These are phyloP conservation scores for Nemapogon koenigi DNA, from an alignment of 2,888 invertebrate species.

Conservation along the genomic window DNA sequence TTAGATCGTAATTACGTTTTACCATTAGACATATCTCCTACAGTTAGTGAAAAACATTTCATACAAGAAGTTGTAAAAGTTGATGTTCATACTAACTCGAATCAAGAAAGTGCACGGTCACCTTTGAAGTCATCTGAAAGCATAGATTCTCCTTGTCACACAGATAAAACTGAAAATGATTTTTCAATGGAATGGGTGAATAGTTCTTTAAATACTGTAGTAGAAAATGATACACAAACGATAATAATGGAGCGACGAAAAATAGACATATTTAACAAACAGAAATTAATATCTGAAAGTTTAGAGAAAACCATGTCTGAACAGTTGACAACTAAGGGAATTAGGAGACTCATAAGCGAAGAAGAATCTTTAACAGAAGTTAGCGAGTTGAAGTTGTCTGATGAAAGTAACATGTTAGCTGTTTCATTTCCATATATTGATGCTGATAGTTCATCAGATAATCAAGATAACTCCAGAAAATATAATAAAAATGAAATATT, in stretches of 20 bases:
- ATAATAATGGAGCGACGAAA: conserved; percentile 67
- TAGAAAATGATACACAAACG: conserved; percentile 66
- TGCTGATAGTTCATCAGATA: conserved; percentile 57
- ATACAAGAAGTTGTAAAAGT: conserved; percentile 56
- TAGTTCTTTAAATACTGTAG: conserved; percentile 46
- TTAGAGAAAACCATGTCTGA: conserved; percentile 44
- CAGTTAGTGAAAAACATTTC: conserved; percentile 46
- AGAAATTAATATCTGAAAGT: conserved; percentile 53
- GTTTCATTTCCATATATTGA: conserved; percentile 58
- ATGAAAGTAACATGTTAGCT: conserved; percentile 53
- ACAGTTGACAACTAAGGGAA: conserved; percentile 17
- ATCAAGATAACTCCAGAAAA: conserved; percentile 38
- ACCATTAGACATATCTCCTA: conserved; percentile 35
- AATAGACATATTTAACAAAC: conserved; percentile 66
- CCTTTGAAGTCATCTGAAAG: conserved; percentile 14
- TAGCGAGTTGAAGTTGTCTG: conserved; percentile 65
- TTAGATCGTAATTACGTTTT: conserved; percentile 69
- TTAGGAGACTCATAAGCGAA: conserved; percentile 63
- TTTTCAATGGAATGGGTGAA: conserved; percentile 57
- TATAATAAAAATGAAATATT: conserved; percentile 27
- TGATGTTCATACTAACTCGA: conserved; percentile 53
- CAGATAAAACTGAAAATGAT: conserved; percentile 52
- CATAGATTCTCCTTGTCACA: conserved; percentile 36
- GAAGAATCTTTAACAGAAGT: conserved; percentile 75
- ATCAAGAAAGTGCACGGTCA: conserved; percentile 23